Evolutionary conservation across 1,140 invertebrate genomes (phyloP).

Genomic region (Oryzaephilus surinamensis): DNA sequence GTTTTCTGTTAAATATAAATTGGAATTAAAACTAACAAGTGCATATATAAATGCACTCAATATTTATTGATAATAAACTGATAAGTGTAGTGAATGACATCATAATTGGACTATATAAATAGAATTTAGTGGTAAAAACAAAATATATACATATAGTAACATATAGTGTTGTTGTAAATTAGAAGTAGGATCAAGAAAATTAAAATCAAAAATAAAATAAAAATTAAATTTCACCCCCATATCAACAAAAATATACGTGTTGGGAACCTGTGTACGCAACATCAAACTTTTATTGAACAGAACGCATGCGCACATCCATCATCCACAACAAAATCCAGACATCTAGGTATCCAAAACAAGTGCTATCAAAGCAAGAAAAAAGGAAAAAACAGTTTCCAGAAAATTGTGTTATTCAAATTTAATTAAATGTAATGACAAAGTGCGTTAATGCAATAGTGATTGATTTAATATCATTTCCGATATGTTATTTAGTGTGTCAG

Average conservation of each 20-base stretch:
- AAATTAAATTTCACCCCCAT: not conserved
- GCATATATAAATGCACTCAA: too few species aligned
- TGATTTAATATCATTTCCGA: not conserved
- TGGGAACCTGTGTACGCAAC: conserved; percentile 12
- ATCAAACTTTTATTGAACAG: conserved; percentile 7
- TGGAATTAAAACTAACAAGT: too few species aligned
- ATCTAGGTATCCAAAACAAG: conserved; percentile 30
- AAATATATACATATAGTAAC: too few species aligned
- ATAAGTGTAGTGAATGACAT: not conserved
- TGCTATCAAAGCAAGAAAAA: conserved; percentile 22
- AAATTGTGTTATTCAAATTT: conserved; percentile 7
- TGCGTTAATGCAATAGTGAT: conserved; percentile 4
- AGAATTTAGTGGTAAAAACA: too few species aligned
- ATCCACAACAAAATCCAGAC: conserved; percentile 18
- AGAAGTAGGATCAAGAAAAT: too few species aligned
- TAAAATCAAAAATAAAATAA: too few species aligned
- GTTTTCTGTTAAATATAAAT: too few species aligned
- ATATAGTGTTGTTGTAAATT: conserved; percentile 2
- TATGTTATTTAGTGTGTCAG: conserved; percentile 13
- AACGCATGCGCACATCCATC: conserved; percentile 14
- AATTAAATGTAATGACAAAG: conserved; percentile 13
- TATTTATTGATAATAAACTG: too few species aligned
- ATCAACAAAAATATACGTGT: not conserved
- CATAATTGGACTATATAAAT: not conserved
- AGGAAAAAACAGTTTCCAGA: not conserved